Evolutionary conservation across 64 coral and sea anemone genomes (phyloP).

Genomic region (Platygyra sinensis): DNA sequence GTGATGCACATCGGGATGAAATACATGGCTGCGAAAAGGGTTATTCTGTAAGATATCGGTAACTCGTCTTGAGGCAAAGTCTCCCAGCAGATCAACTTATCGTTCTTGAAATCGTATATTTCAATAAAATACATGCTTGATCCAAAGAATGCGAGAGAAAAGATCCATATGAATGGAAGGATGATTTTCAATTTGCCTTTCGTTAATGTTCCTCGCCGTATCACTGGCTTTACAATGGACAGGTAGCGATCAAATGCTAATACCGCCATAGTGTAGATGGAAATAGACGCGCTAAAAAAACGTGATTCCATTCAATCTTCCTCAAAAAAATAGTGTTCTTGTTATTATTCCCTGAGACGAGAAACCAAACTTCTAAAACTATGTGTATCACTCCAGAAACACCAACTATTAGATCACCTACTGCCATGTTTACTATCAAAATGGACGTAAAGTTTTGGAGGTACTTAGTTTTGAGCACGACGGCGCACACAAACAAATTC

Average conservation of each 20-base stretch:
- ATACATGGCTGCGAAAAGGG: slow-evolving; percentile 10
- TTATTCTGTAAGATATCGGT: slow-evolving; percentile 5
- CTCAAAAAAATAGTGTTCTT: neutral
- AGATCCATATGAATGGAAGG: slow-evolving; percentile 30
- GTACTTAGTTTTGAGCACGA: slow-evolving; percentile 1
- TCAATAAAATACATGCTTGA: slow-evolving; percentile 4
- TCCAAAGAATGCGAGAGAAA: neutral
- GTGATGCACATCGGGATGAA: slow-evolving; percentile 29
- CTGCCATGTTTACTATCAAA: no score
- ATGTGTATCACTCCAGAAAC: no score
- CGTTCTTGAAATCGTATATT: neutral
- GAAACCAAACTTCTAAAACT: no score
- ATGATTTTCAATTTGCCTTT: slow-evolving; percentile 44
- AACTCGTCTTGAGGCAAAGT: neutral
- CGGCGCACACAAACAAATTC: slow-evolving; percentile 38
- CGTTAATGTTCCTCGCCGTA: neutral
- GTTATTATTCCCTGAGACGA: neutral
- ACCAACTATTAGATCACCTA: no score
- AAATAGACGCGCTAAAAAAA: slow-evolving; percentile 5
- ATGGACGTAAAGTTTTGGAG: slow-evolving; percentile 44
- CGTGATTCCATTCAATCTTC: slow-evolving; percentile 1
- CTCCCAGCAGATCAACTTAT: slow-evolving; percentile 31
- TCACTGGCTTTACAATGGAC: no score
- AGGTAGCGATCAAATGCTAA: no score
- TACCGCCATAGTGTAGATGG: slow-evolving; percentile 53